Conservation (phyloP, 1,140 invertebrate genomes). For the Schlechtendalia chinensis region DNA sequence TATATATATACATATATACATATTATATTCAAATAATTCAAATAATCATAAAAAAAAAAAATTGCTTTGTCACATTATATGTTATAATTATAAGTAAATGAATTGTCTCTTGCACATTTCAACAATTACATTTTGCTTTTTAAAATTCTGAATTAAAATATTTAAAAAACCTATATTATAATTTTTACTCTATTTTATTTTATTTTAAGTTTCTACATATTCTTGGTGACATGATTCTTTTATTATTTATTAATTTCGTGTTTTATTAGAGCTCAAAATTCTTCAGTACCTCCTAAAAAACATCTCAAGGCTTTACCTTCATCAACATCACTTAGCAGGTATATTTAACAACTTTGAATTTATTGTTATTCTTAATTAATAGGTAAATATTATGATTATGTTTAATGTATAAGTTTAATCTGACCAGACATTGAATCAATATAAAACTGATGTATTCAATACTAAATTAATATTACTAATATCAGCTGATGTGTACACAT, state of each 20-base stretch:
- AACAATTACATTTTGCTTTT: neutral
- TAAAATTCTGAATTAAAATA: neutral
- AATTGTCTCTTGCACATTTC: too few species aligned
- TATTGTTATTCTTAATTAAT: neutral
- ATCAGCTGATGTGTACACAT: too few species aligned
- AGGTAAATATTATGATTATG: neutral
- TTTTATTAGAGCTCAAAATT: conserved; percentile 44
- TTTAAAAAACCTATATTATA: too few species aligned
- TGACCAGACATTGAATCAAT: too few species aligned
- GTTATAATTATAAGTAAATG: too few species aligned
- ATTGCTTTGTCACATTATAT: too few species aligned
- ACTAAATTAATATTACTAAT: too few species aligned
- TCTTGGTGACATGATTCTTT: conserved; percentile 1
- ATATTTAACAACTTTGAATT: neutral
- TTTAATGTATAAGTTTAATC: too few species aligned
- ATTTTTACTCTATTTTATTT: neutral
- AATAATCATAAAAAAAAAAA: too few species aligned
- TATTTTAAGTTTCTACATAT: neutral
- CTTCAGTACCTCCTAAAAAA: conserved; percentile 30
- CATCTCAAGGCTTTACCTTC: conserved; percentile 26
- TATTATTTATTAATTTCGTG: conserved; percentile 1
- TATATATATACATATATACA: too few species aligned
- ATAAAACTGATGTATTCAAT: too few species aligned
- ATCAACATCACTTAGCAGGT: conserved; percentile 19
- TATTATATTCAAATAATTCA: too few species aligned